Conservation (phyloP, 2,888 invertebrate species). For the Melinaea marsaeus region DNA sequence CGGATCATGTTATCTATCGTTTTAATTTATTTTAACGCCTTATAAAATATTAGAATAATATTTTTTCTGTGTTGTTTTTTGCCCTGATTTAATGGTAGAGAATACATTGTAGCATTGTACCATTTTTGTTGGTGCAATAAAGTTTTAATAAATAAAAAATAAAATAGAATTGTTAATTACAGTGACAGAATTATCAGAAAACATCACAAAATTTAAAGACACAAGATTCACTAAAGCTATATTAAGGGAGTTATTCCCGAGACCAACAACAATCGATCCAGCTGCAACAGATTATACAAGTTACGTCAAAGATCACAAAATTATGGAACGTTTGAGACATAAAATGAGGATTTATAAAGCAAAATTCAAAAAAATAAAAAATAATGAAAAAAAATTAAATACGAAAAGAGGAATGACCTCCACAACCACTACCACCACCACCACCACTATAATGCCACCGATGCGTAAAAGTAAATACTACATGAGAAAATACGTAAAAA, state of each 20-base stretch:
- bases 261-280: neutral
- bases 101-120: too few species aligned
- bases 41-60: too few species aligned
- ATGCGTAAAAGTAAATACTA: conserved; percentile 33
- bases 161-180: neutral
- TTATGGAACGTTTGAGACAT: conserved; percentile 17
- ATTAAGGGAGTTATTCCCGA: neutral
- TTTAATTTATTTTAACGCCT: too few species aligned
- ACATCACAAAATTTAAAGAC: neutral
- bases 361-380: conserved; percentile 14
- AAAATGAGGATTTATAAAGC: conserved; percentile 23
- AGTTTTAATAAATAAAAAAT: too few species aligned
- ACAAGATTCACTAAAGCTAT: neutral
- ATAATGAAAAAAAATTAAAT: conserved; percentile 16
- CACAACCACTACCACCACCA: conserved; percentile 19
- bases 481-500: conserved; percentile 27
- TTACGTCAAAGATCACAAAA: conserved; percentile 23
- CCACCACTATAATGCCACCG: conserved; percentile 18
- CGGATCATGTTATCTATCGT: too few species aligned
- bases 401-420: conserved; percentile 24
- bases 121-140: too few species aligned
- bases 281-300: conserved; percentile 12
- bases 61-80: too few species aligned
- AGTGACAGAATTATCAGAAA: neutral
- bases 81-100: too few species aligned